These are phyloP conservation scores for Smithornis capensis DNA, from an alignment of 2,113 vertebrate genomes.

Conservation along the genomic window DNA sequence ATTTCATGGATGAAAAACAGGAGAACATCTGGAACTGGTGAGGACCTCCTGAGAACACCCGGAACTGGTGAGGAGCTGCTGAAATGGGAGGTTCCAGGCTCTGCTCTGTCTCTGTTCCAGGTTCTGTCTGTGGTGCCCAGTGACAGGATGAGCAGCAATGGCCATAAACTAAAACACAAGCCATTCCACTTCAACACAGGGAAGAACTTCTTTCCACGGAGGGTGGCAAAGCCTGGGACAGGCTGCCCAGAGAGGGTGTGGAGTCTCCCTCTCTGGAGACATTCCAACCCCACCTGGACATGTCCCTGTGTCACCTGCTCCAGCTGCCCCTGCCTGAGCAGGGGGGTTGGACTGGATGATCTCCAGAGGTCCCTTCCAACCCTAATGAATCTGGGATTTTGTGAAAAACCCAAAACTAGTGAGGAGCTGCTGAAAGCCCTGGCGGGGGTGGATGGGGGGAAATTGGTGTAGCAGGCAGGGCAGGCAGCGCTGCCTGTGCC, in stretches of 20 bases:
- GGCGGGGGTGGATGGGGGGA: neutral
- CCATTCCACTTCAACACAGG: neutral
- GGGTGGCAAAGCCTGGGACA: neutral
- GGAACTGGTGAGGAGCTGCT: neutral
- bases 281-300: neutral
- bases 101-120: too few species aligned
- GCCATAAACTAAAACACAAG: neutral
- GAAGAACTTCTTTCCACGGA: accelerated
- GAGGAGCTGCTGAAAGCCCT: neutral
- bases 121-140: neutral
- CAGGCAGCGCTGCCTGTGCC: neutral
- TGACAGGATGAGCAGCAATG: neutral
- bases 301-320: neutral
- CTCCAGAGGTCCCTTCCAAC: neutral
- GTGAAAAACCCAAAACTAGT: neutral
- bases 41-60: neutral
- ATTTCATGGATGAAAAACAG: neutral
- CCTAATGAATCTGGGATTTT: neutral
- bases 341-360: neutral
- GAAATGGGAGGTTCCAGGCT: neutral
- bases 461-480: neutral
- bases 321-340: neutral
- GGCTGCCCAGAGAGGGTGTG: neutral
- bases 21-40: neutral
- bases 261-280: neutral